Evolutionary conservation across 2,797 vertebrate species (phyloP).

Genomic region (Sebastolobus alascanus): DNA sequence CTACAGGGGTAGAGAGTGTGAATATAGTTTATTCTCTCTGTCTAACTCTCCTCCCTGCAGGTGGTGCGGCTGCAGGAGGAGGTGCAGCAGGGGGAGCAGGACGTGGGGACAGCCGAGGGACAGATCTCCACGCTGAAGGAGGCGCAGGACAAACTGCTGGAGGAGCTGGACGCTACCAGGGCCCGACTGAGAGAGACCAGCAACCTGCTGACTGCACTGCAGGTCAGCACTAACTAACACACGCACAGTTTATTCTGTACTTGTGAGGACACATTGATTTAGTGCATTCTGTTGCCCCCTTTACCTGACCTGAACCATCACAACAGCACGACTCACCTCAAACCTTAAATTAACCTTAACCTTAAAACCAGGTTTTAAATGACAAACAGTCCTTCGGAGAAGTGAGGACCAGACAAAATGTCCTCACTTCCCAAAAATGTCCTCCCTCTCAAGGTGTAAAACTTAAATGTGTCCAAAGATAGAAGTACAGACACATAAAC

Average conservation of each 20-base stretch:
- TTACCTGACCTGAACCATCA: not conserved
- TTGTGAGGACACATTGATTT: not conserved
- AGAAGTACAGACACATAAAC: not conserved
- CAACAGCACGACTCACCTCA: not conserved
- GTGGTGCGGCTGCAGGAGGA: constrained; percentile 90
- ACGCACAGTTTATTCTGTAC: no score
- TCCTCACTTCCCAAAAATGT: not conserved
- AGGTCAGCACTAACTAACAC: constrained; percentile 83
- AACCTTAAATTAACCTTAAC: not conserved
- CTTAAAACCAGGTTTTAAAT: not conserved
- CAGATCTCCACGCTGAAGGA: constrained; percentile 95
- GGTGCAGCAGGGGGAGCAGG: constrained; percentile 92
- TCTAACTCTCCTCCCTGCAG: constrained; percentile 73
- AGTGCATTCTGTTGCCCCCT: not conserved
- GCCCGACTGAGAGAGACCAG: constrained; percentile 93
- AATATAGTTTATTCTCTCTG: not conserved
- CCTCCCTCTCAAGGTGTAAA: not conserved
- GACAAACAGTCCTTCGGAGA: not conserved
- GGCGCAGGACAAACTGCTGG: constrained; percentile 94
- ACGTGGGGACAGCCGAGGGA: constrained; percentile 90
- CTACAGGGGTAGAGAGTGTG: not conserved
- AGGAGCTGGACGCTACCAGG: constrained; percentile 93
- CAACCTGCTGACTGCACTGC: constrained; percentile 91
- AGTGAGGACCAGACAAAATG: not conserved
- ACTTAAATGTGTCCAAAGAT: not conserved